These are phyloP conservation scores for Cordylochernes scorpioides DNA, from an alignment of 2,888 invertebrate genomes.

Conservation along the genomic window DNA sequence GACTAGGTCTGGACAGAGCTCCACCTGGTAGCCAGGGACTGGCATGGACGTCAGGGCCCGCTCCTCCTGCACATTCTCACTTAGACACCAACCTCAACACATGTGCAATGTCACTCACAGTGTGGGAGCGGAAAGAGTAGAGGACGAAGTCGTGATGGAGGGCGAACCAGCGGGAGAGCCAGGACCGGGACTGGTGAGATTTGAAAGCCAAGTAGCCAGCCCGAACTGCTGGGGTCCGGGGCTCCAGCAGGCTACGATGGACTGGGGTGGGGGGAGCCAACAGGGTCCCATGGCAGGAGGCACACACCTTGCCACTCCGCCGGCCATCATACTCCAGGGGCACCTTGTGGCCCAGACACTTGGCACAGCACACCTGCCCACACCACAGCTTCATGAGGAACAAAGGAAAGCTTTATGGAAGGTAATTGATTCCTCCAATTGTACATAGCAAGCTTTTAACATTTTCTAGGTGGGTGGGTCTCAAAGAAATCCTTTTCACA, in stretches of 20 bases:
- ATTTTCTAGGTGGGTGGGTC: neutral
- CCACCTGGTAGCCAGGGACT: constrained; percentile 30
- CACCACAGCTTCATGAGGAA: too few relatives aligned
- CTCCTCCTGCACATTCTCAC: constrained; percentile 21
- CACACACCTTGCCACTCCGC: constrained; percentile 29
- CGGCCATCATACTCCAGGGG: constrained; percentile 26
- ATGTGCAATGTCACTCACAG: constrained; percentile 16
- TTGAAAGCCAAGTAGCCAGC: constrained; percentile 27
- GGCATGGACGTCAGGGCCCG: constrained; percentile 32
- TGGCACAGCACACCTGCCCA: constrained; percentile 24
- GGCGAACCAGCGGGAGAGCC: constrained; percentile 31
- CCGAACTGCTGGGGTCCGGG: constrained; percentile 26
- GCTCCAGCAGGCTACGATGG: too few relatives aligned
- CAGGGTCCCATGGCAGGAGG: constrained; percentile 27
- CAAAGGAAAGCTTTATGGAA: too few relatives aligned
- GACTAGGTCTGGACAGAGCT: constrained; percentile 20
- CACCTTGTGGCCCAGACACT: constrained; percentile 24
- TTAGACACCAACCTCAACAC: neutral
- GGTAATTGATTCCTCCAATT: too few relatives aligned
- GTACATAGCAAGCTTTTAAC: constrained; percentile 1
- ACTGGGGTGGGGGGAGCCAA: too few relatives aligned
- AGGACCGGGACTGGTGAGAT: constrained; percentile 26
- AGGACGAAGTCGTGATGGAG: constrained; percentile 31
- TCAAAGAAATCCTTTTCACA: too few relatives aligned
- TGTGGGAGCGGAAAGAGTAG: constrained; percentile 25